phyloP scores from a whole-genome alignment of 92 coral and sea anemone genomes.

The Blastomussa wellsi region DNA sequence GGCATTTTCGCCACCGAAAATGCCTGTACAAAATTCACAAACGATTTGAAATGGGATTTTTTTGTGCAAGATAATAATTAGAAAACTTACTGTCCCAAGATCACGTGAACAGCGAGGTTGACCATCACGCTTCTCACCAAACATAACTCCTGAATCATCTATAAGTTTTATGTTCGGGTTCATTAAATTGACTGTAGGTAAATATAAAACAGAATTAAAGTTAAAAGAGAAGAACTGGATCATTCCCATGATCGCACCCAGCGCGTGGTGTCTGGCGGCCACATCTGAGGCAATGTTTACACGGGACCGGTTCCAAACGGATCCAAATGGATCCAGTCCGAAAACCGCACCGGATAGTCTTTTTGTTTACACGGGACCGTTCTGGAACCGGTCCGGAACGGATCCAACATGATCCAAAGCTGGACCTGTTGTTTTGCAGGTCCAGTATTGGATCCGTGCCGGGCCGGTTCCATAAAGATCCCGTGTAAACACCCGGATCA shows the following conservation, averaged over 20 bases:
- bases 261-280: not conserved
- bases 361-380: too few relatives aligned
- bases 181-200: not conserved
- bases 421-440: too few relatives aligned
- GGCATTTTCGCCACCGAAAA: too few relatives aligned
- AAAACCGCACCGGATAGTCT: too few relatives aligned
- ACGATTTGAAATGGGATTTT: not conserved
- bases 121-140: not conserved
- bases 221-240: not conserved
- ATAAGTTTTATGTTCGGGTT: conserved; percentile 9
- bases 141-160: conserved; percentile 17
- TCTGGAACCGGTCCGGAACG: too few relatives aligned
- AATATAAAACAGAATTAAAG: not conserved
- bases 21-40: not conserved
- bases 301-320: too few relatives aligned
- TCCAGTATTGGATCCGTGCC: too few relatives aligned
- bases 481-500: too few relatives aligned
- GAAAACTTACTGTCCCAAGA: not conserved
- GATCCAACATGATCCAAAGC: too few relatives aligned
- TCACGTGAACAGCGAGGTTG: not conserved
- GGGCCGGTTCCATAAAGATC: too few relatives aligned
- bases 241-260: not conserved
- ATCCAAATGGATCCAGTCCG: too few relatives aligned
- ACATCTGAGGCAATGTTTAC: too few relatives aligned
- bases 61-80: not conserved